Conservation (phyloP, 2,113 vertebrate species). For the Menidia beryllina region DNA sequence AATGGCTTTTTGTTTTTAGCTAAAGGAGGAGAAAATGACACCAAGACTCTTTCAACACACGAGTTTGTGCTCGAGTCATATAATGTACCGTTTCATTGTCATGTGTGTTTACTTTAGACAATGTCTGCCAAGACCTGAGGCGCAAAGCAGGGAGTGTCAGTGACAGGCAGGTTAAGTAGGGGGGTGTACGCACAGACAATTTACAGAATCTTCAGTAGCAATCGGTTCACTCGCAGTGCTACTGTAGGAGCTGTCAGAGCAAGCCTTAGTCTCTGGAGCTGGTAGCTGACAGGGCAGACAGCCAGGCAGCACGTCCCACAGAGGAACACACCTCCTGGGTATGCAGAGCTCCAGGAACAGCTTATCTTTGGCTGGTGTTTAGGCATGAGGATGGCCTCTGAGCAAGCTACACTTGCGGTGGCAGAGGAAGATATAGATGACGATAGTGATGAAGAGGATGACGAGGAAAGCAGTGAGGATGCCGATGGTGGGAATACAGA, state of each 20-base stretch:
- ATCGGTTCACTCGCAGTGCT: slow-evolving; percentile 45
- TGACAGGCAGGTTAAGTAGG: slow-evolving; percentile 70
- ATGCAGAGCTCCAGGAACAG: slow-evolving; percentile 36
- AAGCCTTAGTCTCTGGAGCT: slow-evolving; percentile 54
- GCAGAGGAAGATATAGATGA: slow-evolving; percentile 76
- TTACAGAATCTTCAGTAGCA: slow-evolving; percentile 44
- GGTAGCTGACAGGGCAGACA: slow-evolving; percentile 36
- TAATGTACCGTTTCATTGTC: not conserved
- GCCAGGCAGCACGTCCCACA: slow-evolving; percentile 63
- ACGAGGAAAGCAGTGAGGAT: slow-evolving; percentile 39
- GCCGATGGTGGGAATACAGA: slow-evolving; percentile 40
- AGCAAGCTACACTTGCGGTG: slow-evolving; percentile 79
- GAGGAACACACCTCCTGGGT: slow-evolving; percentile 55
- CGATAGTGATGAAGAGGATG: slow-evolving; percentile 57
- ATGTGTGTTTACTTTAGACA: slow-evolving; percentile 16
- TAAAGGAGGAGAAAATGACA: slow-evolving; percentile 43
- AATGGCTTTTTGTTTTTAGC: slow-evolving; percentile 71
- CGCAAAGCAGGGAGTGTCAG: slow-evolving; percentile 76
- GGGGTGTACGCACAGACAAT: slow-evolving; percentile 35
- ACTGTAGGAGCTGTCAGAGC: slow-evolving; percentile 66
- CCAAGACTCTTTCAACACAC: slow-evolving; percentile 45
- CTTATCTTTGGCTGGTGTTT: slow-evolving; percentile 33
- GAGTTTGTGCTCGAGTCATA: slow-evolving; percentile 17
- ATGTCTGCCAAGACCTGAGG: slow-evolving; percentile 47
- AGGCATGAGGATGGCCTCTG: slow-evolving; percentile 83